Evolutionary conservation across 2,888 invertebrate genomes (phyloP), one percentile per base, ranked within the genome.

Genomic region (Caenorhabditis doughertyi): DNA sequence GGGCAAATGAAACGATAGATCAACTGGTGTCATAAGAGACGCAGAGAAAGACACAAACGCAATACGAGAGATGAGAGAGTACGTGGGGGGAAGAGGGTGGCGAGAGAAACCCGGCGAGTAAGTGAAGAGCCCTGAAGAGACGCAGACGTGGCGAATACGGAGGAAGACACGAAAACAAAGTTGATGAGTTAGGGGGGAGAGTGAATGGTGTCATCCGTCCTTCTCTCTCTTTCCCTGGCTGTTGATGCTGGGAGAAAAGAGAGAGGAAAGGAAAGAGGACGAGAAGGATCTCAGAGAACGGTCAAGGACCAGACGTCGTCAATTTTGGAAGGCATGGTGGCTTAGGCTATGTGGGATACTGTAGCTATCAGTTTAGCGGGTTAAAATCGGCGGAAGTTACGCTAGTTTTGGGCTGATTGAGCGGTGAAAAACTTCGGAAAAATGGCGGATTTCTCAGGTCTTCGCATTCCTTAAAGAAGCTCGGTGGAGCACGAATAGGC

Each of bases 91-190:
- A 21, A 11, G 18, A 42, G 16, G 23, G 13, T 13, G 11, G 16
- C 39, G 39, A 39, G 5, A 16, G 11, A 9, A 32, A 32, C 32
- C 5, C 51, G 51, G 25, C 3, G 51, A 25, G 23, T 13, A 2
- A 47, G 44, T 18, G 25, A 21, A 13, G 51, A 25, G 25, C 11
- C 44, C 9, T 35, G 44, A 2, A 11, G 51, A 18, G 51, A 25
- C 25, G 25, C 25, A 51, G 25, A 25, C n/a, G 51, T 5, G 16
- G 51, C n/a, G 51, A 51, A 2, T 11, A 11, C 13, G 51, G 13
- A 4, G 51, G 51, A 51, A 23, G 25, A 25, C 51, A 51, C 51
- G 51, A 51, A 51, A 51, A 51, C 51, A 51, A 51, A 51, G 51
- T 51, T 51, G 51, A 51, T 51, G 51, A 51, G 51, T 51, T 3